Evolutionary conservation across 2,113 vertebrate genomes (phyloP), one percentile per base, ranked within the genome.

Genomic region (Oenanthe melanoleuca): DNA sequence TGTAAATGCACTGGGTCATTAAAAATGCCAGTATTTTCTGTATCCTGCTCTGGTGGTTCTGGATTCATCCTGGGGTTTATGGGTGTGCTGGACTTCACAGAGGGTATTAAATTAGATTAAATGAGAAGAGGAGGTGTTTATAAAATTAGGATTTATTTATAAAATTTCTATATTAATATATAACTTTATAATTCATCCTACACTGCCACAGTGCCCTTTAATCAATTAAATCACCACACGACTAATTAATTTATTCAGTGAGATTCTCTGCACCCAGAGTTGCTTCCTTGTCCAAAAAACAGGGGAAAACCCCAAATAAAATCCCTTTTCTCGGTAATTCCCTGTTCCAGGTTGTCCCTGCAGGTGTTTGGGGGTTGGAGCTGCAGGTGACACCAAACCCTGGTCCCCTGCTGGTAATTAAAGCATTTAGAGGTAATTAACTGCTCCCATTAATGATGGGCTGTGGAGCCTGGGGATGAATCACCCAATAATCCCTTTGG

Each of bases 391-490:
- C 45, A 28, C 2, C 65, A 28, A 72, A 44, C 86, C 37, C n/a
- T 19, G 24, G 34, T 31, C 38, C 47, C 47, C 47, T 18, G 50
- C 52, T 34, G 61, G 2, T 59, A 20, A 61, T 80, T 83, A 87
- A 73, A 52, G 59, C 88, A 5, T 59, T 95, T 45, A 75, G 71
- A 67, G 33, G 28, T 47, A 96, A 89, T 96, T 96, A 95, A 19
- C 70, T 8, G 60, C 71, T 93, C 3, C 2, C 40, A 81, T 77
- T 95, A 95, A 96, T 97, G 94, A 91, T 5, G 33, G 52, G 25
- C 29, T 42, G 66, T 11, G 38, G 67, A 29, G 73, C 37, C 14
- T 15, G 14, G 69, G 49, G 18, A 59, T 69, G 65, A 83, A 59
- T 95, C 86, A 57, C 66, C 12, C 87, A 55, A 40, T 83, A 75